Evolutionary conservation across 2,888 invertebrate genomes (phyloP), one percentile per base, ranked within the genome.

Genomic region (Ferrisia virgata): DNA sequence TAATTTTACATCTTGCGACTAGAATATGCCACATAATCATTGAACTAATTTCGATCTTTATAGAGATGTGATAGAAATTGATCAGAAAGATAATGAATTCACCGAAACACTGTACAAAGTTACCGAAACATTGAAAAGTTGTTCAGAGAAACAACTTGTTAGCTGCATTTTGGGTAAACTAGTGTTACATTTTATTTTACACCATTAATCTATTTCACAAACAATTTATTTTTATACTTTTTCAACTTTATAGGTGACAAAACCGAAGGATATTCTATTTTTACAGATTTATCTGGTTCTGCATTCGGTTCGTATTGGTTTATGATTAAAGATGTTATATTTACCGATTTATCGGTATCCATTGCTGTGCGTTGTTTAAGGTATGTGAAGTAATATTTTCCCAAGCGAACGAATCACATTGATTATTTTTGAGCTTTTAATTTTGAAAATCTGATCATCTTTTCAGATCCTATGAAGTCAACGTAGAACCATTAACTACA

Each of bases 1-100:
- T 39, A 11, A 39, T 5, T 8, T 39, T 39, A 5, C 5, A 8
- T 39, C 5, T 11, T 8, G 6, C 28, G 6, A 15, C 28, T 31
- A 28, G 28, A 9, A 13, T 2, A 64, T 13, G 1, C 39, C 11
- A 31, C 58, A 58, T 25, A 25, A 9, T 11, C 8, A 25, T 25
- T 25, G 18, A 33, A 39, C 4, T 25, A 15, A 18, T 25, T 4
- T 28, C 13, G 15, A 58, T 81, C 9, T 6, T 85, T 85, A 87
- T 18, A 85, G 85, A 28, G 85, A 85, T 82, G 79, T 85, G 1
- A 40, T 85, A 13, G 47, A 72, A 72, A 43, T 85, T 8, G 76
- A 85, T 69, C 40, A 83, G 11, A 78, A 84, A 82, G 85, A 85
- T n/a, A 69, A 39, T 4, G 85, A 85, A 36, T 72, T 85, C 33